These are phyloP conservation scores for Pycnonotus jocosus DNA, from an alignment of 2,113 vertebrate species.

Conservation along the genomic window DNA sequence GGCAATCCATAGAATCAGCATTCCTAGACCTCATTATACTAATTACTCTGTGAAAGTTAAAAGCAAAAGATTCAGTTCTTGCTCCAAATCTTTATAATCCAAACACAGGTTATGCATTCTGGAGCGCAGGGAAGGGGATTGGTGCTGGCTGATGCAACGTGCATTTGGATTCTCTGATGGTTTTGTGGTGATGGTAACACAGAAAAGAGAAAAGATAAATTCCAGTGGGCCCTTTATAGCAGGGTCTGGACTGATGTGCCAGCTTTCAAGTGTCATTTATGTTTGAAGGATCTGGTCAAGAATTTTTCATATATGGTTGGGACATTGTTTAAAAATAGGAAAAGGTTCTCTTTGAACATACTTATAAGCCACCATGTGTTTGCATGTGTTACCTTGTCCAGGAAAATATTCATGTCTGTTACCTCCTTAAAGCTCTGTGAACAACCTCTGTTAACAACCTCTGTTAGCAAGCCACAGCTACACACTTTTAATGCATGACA, in stretches of 20 bases:
- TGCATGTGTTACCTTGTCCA: neutral
- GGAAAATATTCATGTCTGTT: neutral
- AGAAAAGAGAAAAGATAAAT: neutral
- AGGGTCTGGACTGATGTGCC: neutral
- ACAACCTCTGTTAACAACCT: neutral
- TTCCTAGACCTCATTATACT: neutral
- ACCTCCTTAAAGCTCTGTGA: neutral
- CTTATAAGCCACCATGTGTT: neutral
- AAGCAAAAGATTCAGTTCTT: neutral
- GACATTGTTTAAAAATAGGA: neutral
- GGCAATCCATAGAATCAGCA: fast-evolving
- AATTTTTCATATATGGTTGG: neutral
- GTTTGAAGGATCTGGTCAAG: neutral
- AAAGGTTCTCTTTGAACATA: neutral
- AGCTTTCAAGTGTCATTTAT: neutral
- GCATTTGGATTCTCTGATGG: neutral
- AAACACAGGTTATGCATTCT: neutral
- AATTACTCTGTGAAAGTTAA: neutral
- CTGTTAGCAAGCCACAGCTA: neutral
- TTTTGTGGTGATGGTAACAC: neutral
- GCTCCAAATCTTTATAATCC: neutral
- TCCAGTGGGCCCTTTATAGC: neutral
- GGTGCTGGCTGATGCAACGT: neutral
- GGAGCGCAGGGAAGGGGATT: neutral
- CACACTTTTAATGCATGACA: neutral